Conservation (phyloP, 2,797 vertebrate genomes). For the Sternarchorhynchus goeldii region DNA sequence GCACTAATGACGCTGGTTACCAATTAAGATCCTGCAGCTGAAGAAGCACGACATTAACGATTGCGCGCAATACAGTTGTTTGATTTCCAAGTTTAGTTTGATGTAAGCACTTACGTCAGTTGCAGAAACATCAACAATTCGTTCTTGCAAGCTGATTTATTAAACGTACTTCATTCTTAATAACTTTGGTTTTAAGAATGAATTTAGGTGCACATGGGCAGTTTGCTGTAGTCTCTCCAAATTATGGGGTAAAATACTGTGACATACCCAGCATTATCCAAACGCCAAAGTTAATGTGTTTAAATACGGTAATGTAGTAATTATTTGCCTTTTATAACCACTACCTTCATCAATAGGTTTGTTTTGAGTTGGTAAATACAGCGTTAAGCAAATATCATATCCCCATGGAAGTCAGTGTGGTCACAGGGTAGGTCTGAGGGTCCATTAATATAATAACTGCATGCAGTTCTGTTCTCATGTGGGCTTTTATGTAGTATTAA, state of each 20-base stretch:
- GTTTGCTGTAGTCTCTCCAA: no score
- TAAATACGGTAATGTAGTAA: neutral
- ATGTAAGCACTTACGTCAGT: neutral
- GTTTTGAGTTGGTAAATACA: conserved; percentile 19
- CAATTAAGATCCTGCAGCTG: neutral
- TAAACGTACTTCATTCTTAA: no score
- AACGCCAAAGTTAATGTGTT: no score
- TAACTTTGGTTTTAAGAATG: conserved; percentile 4
- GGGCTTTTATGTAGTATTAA: neutral
- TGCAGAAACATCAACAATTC: conserved; percentile 1
- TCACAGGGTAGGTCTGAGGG: neutral
- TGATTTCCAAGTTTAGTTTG: neutral
- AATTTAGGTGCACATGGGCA: neutral
- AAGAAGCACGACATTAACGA: neutral
- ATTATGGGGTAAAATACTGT: no score
- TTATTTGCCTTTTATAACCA: neutral
- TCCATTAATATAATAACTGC: neutral
- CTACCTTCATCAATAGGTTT: neutral
- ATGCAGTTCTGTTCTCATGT: neutral
- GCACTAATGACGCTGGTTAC: neutral
- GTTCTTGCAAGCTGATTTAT: no score
- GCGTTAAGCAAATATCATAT: neutral
- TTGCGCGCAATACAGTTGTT: neutral
- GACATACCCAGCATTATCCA: no score
- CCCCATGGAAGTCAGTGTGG: neutral